These are phyloP conservation scores for zebrafish (Danio rerio) DNA, from an alignment of 2,113 vertebrate genomes.

Conservation along the genomic window GRCz12tu NC_133184.1:35349501-35350000, in stretches of 20 bases:
- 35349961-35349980: constrained; percentile 16
- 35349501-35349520: neutral
- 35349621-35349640: constrained; percentile 27
- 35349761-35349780: constrained; percentile 47
- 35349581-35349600: neutral
- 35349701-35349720: constrained; percentile 32
- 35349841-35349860: constrained; percentile 43
- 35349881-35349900: constrained; percentile 42
- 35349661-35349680: constrained; percentile 25
- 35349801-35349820: neutral
- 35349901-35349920: constrained; percentile 24
- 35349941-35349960: neutral
- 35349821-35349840: constrained; percentile 31
- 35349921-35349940: constrained; percentile 3
- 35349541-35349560: neutral
- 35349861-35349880: constrained; percentile 29
- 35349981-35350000: neutral
- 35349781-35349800: neutral
- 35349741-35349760: constrained; percentile 23
- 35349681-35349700: constrained; percentile 37
- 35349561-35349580: neutral
- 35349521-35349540: neutral
- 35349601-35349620: neutral
- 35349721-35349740: constrained; percentile 5
- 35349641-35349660: constrained; percentile 7